These are phyloP conservation scores for Platycheirus albimanus DNA, from an alignment of 2,888 invertebrate species.

Conservation along the genomic window DNA sequence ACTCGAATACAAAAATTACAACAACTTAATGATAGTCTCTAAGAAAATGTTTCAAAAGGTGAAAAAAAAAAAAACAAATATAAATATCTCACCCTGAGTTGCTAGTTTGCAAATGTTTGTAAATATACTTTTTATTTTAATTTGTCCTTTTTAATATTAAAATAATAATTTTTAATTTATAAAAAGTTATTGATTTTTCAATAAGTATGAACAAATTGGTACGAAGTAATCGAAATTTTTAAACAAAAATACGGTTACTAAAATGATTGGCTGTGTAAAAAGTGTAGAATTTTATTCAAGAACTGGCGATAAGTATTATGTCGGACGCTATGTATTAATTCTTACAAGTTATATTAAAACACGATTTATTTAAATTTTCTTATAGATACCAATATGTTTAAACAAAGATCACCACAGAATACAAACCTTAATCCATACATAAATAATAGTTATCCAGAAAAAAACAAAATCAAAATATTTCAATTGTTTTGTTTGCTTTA, in stretches of 20 bases:
- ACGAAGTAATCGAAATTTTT: slow-evolving; percentile 36
- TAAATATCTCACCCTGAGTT: slow-evolving; percentile 9
- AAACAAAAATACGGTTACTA: slow-evolving; percentile 24
- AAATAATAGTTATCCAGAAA: slow-evolving; percentile 37
- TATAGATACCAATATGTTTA: neutral
- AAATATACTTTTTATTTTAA: neutral
- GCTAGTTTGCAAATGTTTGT: slow-evolving; percentile 4
- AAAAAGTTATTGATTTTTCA: neutral
- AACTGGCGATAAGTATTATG: slow-evolving; percentile 27
- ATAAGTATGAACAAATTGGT: slow-evolving; percentile 22
- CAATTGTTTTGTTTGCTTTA: slow-evolving; percentile 61
- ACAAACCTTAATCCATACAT: slow-evolving; percentile 49
- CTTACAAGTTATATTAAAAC: neutral
- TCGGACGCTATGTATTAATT: slow-evolving; percentile 10
- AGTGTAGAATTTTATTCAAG: slow-evolving; percentile 46
- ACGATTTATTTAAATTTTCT: neutral
- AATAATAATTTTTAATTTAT: neutral
- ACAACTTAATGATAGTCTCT: slow-evolving; percentile 56
- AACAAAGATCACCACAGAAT: slow-evolving; percentile 49
- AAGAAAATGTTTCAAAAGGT: slow-evolving; percentile 49
- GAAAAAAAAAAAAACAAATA: slow-evolving; percentile 25
- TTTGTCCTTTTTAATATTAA: too few relatives aligned
- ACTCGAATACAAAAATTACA: neutral
- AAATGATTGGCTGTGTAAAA: slow-evolving; percentile 72
- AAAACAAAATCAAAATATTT: slow-evolving; percentile 23